Evolutionary conservation across 2,113 vertebrate genomes (phyloP), one percentile per base, ranked within the genome.

Genomic region (Athene noctua): DNA sequence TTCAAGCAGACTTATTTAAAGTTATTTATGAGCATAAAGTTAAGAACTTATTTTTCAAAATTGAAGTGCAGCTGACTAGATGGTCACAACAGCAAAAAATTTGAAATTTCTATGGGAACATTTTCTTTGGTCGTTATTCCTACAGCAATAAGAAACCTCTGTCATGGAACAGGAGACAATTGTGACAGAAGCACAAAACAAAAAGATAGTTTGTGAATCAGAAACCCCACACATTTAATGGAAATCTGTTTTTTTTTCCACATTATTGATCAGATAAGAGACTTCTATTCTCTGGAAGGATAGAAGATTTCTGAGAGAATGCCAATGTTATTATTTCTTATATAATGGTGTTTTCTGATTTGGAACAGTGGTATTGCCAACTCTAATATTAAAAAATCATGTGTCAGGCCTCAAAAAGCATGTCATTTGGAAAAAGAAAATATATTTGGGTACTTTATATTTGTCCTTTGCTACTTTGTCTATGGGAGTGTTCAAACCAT

Each of bases 211-310:
- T 23, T 62, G 14, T 74, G 52, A 90, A 78, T 92, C 40, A 91
- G 40, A 96, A 86, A 49, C 1, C 6, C 15, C 34, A 80, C 71
- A 74, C 3, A 52, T 84, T 51, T 92, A 95, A 79, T 75, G 47
- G 46, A 92, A 79, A 79, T 74, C 12, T 27, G 34, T 11, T 5
- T 9, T 34, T 77, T 63, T 11, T 46, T 27, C 21, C 67, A 78
- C 52, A 19, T 89, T 92, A 84, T 89, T 75, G 94, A 95, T 96
- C 75, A 74, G 82, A 67, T 86, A 95, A 92, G 61, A 88, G 57
- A 34, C 5, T 91, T 93, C 68, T 75, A 11, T 81, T 89, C 67
- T 91, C 46, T 85, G 58, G 11, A 80, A 93, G 22, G 27, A 84
- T 3, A 88, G 81, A 90, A 70, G 55, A 94, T 61, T 88, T 94